Conservation (phyloP, 2,113 vertebrate species). For the Rana temporaria region DNA sequence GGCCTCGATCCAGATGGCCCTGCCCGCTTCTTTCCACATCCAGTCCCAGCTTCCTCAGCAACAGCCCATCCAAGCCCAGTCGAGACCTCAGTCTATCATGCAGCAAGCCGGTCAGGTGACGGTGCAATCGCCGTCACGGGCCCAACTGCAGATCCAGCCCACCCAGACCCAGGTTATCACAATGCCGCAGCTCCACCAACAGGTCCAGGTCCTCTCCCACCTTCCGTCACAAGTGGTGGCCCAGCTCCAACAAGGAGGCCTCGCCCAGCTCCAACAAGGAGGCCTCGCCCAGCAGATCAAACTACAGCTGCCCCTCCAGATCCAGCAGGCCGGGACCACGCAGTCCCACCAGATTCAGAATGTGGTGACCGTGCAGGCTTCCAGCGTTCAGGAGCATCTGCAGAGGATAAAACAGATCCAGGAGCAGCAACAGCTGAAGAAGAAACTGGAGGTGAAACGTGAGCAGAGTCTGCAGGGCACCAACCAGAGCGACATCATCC, state of each 20-base stretch:
- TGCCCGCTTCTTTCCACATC: slow-evolving; percentile 75
- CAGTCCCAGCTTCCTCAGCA: slow-evolving; percentile 72
- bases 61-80: slow-evolving; percentile 72
- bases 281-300: slow-evolving; percentile 87
- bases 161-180: slow-evolving; percentile 79
- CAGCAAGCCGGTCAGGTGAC: slow-evolving; percentile 75
- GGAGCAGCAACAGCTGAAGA: slow-evolving; percentile 88
- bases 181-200: slow-evolving; percentile 88
- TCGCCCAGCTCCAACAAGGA: slow-evolving; percentile 88
- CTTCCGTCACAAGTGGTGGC: slow-evolving; percentile 78
- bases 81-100: slow-evolving; percentile 69
- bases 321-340: slow-evolving; percentile 79
- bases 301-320: slow-evolving; percentile 89
- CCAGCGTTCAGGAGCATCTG: slow-evolving; percentile 91
- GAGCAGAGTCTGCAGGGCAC: slow-evolving; percentile 86
- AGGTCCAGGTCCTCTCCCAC: slow-evolving; percentile 87
- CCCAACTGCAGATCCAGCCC: slow-evolving; percentile 81
- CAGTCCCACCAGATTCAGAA: slow-evolving; percentile 91
- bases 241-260: slow-evolving; percentile 82
- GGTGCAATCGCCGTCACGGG: slow-evolving; percentile 70
- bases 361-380: slow-evolving; percentile 90
- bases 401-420: slow-evolving; percentile 92
- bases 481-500: slow-evolving; percentile 89
- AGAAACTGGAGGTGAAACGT: slow-evolving; percentile 89
- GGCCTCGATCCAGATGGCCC: slow-evolving; percentile 68